Conservation (phyloP, 1,140 invertebrate species). For the Philotrypesis tridentata region DNA sequence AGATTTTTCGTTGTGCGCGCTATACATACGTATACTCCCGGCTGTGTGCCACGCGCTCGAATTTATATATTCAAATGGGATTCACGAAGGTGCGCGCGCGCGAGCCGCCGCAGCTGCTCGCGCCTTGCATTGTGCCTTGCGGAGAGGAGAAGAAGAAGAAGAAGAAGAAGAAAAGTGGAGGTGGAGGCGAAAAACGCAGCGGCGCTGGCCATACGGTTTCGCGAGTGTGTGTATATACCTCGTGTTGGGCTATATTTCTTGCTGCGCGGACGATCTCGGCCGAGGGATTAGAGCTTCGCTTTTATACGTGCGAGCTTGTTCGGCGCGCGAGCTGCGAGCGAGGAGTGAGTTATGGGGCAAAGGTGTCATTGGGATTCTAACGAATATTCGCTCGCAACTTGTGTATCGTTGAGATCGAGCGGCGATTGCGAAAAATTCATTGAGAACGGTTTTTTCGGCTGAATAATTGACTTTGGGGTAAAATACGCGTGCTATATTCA, state of each 20-base stretch:
- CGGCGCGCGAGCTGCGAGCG: no score
- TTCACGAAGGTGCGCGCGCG: slow-evolving; percentile 13
- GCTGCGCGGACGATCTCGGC: neutral
- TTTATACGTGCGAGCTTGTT: no score
- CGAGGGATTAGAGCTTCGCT: neutral
- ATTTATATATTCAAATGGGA: slow-evolving; percentile 48
- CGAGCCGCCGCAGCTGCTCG: slow-evolving; percentile 25
- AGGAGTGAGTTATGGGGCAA: neutral
- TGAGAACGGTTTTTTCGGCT: no score
- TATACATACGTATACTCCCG: no score
- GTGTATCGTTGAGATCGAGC: no score
- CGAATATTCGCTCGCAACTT: no score
- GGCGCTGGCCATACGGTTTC: neutral
- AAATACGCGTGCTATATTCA: no score
- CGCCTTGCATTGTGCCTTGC: neutral
- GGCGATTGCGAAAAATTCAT: no score
- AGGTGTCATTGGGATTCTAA: neutral
- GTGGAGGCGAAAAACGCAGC: neutral
- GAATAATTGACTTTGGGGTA: no score
- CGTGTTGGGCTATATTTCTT: neutral
- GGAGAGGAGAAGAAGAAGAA: neutral
- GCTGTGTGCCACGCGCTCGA: slow-evolving; percentile 22
- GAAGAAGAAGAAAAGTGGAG: neutral
- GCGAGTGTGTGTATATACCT: no score
- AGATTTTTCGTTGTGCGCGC: slow-evolving; percentile 1